phyloP scores from a whole-genome alignment of 1,140 invertebrate genomes.

The Aphelinus atriplicis region DNA sequence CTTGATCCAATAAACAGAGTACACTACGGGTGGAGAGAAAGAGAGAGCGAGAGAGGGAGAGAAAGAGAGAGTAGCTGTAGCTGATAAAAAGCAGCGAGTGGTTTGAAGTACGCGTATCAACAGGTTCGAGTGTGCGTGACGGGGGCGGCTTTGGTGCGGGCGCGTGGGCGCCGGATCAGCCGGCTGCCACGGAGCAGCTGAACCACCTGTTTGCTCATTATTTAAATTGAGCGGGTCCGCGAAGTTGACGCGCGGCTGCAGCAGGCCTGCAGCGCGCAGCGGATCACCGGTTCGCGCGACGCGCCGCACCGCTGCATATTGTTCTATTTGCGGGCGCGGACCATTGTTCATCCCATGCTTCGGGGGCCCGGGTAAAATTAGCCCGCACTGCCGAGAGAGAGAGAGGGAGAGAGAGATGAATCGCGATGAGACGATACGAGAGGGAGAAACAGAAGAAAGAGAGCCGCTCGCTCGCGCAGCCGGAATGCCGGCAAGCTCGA shows the following conservation, averaged over 20 bases:
- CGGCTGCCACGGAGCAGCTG: too few relatives aligned
- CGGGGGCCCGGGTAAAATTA: constrained; percentile 31
- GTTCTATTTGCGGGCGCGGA: constrained; percentile 22
- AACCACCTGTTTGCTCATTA: constrained; percentile 29
- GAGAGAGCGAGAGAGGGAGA: too few relatives aligned
- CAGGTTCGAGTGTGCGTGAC: constrained; percentile 18
- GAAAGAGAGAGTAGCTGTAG: too few relatives aligned
- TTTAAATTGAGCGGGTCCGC: constrained; percentile 7
- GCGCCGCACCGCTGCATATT: not conserved
- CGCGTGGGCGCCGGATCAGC: not conserved
- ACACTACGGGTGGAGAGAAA: too few relatives aligned
- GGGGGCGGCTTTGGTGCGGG: not conserved
- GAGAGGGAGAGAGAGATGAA: constrained; percentile 26
- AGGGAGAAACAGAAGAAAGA: constrained; percentile 40
- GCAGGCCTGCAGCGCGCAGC: not conserved
- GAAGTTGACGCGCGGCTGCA: too few relatives aligned
- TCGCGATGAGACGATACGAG: constrained; percentile 25
- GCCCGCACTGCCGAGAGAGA: not conserved
- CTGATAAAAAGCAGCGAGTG: too few relatives aligned
- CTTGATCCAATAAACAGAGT: too few relatives aligned
- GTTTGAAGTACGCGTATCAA: constrained; percentile 13
- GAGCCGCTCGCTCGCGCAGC: constrained; percentile 34
- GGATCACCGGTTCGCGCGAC: too few relatives aligned
- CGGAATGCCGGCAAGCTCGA: constrained; percentile 49
- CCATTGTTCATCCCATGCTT: constrained; percentile 35